A percentile compares a stretch with the other conserved stretches of the same genome.
phyloP scores from a whole-genome alignment of 2,797 vertebrate species.

The Tokudaia muenninki region DNA sequence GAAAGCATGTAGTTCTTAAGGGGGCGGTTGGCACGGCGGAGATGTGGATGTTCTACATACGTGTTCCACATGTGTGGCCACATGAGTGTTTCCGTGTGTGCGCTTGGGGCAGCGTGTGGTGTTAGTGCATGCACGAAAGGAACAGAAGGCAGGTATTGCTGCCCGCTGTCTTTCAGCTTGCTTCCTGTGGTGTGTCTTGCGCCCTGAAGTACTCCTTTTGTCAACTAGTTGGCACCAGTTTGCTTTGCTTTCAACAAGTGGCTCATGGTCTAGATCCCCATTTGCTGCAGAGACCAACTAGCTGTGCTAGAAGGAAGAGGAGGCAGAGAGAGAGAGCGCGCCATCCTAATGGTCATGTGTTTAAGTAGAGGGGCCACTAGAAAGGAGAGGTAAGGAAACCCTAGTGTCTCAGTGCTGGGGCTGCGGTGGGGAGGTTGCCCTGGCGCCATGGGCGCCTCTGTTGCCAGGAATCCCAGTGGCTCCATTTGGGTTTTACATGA shows the following conservation, averaged over 20 bases:
- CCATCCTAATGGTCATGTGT: fast-evolving
- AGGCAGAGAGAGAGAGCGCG: fast-evolving
- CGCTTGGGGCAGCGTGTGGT: not conserved
- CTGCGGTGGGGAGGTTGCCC: fast-evolving
- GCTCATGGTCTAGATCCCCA: not conserved
- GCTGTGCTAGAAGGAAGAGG: not conserved
- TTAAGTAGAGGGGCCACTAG: not conserved
- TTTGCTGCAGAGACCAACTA: not conserved
- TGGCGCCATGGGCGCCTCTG: not conserved
- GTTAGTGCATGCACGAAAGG: not conserved
- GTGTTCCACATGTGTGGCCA: fast-evolving
- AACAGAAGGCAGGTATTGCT: not conserved
- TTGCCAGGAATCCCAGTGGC: not conserved
- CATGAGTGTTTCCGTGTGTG: fast-evolving
- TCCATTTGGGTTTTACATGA: not conserved
- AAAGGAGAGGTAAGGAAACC: not conserved
- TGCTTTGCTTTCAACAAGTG: conserved; percentile 76
- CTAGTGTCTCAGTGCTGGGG: not conserved
- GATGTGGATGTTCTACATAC: fast-evolving
- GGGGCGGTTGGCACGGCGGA: fast-evolving
- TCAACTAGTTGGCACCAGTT: not conserved
- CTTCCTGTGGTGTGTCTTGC: not conserved
- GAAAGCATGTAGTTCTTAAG: fast-evolving
- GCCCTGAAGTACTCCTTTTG: not conserved
- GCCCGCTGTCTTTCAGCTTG: not conserved